Base-by-base conservation (phyloP, 2,888 invertebrate species). In the Chaetoderma sp. region DNA sequence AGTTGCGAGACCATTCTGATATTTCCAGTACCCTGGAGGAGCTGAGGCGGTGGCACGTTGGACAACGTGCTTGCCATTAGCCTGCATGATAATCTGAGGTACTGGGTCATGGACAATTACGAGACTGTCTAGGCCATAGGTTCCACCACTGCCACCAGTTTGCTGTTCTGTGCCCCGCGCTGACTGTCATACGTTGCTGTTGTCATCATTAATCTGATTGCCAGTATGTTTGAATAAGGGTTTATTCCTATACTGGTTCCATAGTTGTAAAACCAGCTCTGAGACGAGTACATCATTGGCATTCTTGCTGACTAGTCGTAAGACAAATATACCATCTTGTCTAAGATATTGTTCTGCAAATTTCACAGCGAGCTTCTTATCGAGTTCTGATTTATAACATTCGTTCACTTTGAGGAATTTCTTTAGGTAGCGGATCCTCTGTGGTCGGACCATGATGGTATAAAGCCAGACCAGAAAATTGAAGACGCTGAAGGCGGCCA, bases 381-480 rank as follows among this genome's bases (percentile, higher is more conserved):
- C 84, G 50, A 80, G 70, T 72, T 81, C 81, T 25, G 81, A 78
- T 62, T 81, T 80, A 65, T 82, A 82, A 62, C 81, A 80, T 64
- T 80, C 81, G 66, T 81, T 82, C 30, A 82, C 79, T 47, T 80
- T 73, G 39, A 82, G 74, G 70, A 81, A 81, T 68, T 83, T 84
- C 72, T 81, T 82, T 74, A 85, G 74, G 70, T 83, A 84, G 47
- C 80, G 75, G 52, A 80, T 77, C 13, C 83, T 73, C 57, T 80
- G 79, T 61, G 79, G 80, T 63, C 82, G 75, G 64, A 82, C 80
- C 21, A 81, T 77, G 72, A 81, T 78, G 47, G 83, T 82, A 70
- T 81, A 80, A 60, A 85, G 71, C 88, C 88, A 88, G 65, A 86
- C 82, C 59, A 87, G 68, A 63, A 88, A 83, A 74, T 85, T 87